A percentile compares a stretch with the other conserved stretches of the same genome.
phyloP scores from a whole-genome alignment of 2,113 vertebrate genomes.

The Gopherus evgoodei region DNA sequence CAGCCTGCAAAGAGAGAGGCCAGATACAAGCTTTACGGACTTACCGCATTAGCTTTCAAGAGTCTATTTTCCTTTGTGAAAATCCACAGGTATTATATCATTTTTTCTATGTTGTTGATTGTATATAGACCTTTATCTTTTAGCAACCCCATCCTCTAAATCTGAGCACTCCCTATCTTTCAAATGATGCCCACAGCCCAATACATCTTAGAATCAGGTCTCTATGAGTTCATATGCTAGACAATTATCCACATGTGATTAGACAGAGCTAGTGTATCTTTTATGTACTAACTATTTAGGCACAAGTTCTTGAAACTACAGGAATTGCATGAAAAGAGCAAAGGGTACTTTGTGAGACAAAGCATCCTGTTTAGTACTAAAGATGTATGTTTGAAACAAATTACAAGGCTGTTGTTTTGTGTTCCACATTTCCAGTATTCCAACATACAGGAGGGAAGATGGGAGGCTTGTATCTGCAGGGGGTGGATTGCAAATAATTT shows the following conservation, averaged over 20 bases:
- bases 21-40: constrained; percentile 79
- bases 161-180: not conserved
- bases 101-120: not conserved
- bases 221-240: not conserved
- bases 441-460: not conserved
- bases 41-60: constrained; percentile 90
- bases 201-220: not conserved
- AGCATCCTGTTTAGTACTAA: not conserved
- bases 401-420: not conserved
- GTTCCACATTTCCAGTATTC: not conserved
- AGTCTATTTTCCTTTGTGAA: constrained; percentile 91
- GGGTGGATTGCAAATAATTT: not conserved
- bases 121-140: not conserved
- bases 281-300: not conserved
- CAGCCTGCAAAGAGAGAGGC: constrained; percentile 89
- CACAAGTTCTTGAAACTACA: not conserved
- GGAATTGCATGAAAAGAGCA: not conserved
- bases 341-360: not conserved
- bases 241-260: not conserved
- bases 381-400: not conserved
- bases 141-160: not conserved
- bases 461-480: not conserved
- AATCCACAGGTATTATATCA: constrained; percentile 86
- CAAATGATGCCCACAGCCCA: not conserved
- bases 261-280: not conserved